Evolutionary conservation across 2,888 invertebrate genomes (phyloP), one percentile per base, ranked within the genome.

Genomic region (Drosophila nr. fundita): DNA sequence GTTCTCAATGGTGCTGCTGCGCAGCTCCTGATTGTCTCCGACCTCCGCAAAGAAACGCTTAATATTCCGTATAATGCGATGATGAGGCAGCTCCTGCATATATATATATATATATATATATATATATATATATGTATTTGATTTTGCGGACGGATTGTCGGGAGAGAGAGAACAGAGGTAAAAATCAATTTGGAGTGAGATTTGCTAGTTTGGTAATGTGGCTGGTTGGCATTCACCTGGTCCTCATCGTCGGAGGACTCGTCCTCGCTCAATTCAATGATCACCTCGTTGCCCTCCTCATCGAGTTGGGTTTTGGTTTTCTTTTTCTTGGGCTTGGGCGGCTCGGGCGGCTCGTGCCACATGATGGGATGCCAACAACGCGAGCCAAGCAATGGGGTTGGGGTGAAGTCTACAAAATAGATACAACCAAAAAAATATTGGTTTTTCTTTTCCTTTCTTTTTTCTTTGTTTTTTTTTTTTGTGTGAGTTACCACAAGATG

Each of bases 291-390:
- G 86, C 92, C 92, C 81, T 92, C 90, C 74, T 89, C 92, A 84
- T 92, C 92, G 76, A 92, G 84, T 89, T 91, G 89, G 80, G 90
- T 91, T 91, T 92, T 92, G 72, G 92, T 92, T 92, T 92, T 92
- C 91, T 92, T 92, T 91, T 92, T 92, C 90, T 92, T 92, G 74
- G 92, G 92, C 87, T 92, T 91, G 64, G 92, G 91, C 80, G 93
- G 77, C 93, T 94, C 71, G 91, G 93, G 83, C 93, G 94, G 87
- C 93, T 94, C 92, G 93, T 94, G 92, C 95, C 95, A 94, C 95
- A 95, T 95, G 84, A 95, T 94, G 42, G 95, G 95, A 92, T 95
- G 95, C 95, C 95, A 95, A 80, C 94, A 94, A 72, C 95, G 94
- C 71, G 95, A 94, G 90, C 93, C 93, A 71, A 95, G 92, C 81